These are phyloP conservation scores for Muscicapa comitata DNA, from an alignment of 2,797 vertebrate species.

Conservation along the genomic window DNA sequence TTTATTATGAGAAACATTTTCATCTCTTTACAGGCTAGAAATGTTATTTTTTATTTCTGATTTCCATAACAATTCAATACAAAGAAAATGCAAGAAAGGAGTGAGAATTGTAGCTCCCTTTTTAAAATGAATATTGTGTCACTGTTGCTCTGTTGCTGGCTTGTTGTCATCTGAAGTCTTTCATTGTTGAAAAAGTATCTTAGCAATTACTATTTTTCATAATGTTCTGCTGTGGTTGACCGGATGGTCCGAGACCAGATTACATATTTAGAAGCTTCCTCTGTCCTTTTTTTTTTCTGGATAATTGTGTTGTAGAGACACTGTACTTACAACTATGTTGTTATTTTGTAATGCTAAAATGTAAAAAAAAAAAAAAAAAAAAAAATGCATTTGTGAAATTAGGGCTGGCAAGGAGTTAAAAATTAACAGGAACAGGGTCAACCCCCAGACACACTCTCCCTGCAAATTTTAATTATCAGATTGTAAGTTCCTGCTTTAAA, in stretches of 20 bases:
- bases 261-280: not conserved
- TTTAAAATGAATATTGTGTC: not conserved
- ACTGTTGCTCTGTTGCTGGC: not conserved
- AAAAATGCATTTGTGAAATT: not conserved
- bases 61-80: not conserved
- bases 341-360: not conserved
- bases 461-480: not conserved
- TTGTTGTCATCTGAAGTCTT: not conserved
- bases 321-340: not conserved
- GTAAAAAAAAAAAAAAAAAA: not conserved
- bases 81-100: not conserved
- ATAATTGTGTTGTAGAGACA: not conserved
- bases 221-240: not conserved
- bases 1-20: not conserved
- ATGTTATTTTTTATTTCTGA: not conserved
- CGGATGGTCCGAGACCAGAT: not conserved
- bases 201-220: not conserved
- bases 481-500: not conserved
- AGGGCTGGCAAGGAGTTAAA: not conserved
- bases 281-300: slow-evolving; percentile 12
- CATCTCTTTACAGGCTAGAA: not conserved
- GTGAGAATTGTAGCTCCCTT: not conserved
- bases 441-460: too few relatives aligned
- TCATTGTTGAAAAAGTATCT: not conserved
- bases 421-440: not conserved